phyloP scores from a whole-genome alignment of 2,113 vertebrate species.

The Ariopsis seemanni region DNA sequence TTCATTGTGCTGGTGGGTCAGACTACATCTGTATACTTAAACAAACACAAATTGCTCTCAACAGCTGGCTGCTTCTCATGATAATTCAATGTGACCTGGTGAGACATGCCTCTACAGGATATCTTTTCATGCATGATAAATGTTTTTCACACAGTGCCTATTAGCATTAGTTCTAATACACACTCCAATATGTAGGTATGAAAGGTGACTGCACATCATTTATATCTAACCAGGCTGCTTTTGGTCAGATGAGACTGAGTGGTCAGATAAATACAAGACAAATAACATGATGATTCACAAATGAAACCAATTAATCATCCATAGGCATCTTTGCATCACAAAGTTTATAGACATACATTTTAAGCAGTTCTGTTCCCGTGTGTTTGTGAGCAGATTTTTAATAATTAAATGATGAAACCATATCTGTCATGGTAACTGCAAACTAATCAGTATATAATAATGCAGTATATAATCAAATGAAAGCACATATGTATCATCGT shows the following conservation, averaged over 20 bases:
- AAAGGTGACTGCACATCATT: not conserved
- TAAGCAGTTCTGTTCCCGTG: not conserved
- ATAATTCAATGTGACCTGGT: slow-evolving; percentile 4
- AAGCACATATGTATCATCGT: not conserved
- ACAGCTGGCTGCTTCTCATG: not conserved
- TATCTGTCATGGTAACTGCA: not conserved
- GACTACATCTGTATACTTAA: slow-evolving; percentile 12
- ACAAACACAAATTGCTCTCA: slow-evolving; percentile 1
- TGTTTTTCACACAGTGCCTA: not conserved
- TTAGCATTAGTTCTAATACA: not conserved
- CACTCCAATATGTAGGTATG: not conserved
- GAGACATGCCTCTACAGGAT: not conserved
- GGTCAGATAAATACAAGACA: not conserved
- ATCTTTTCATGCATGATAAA: not conserved
- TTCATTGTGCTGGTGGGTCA: not conserved
- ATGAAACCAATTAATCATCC: not conserved
- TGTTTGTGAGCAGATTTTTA: not conserved
- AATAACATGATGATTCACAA: not conserved
- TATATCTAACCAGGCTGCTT: not conserved
- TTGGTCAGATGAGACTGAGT: not conserved
- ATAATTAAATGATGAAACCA: not conserved
- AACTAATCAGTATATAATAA: not conserved
- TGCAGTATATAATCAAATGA: not conserved
- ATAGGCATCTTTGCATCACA: not conserved
- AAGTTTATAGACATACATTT: not conserved